Conservation (phyloP, 1,140 invertebrate genomes). For the Drosophila kanapiae region DNA sequence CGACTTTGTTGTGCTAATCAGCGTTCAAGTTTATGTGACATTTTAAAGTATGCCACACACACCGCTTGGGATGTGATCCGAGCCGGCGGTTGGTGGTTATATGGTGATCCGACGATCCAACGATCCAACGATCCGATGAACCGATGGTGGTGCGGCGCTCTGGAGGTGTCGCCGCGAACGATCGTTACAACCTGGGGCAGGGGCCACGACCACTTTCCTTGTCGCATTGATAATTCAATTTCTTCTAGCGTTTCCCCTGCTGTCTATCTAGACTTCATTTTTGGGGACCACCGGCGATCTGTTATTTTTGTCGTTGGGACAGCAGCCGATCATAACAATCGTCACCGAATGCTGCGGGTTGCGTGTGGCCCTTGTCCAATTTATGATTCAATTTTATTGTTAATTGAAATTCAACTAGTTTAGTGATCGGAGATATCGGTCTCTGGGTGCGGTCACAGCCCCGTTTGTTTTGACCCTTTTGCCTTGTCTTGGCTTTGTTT, state of each 20-base stretch:
- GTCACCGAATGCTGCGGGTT: constrained; percentile 67
- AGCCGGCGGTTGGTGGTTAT: constrained; percentile 15
- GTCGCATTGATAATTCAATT: constrained; percentile 78
- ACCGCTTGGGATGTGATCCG: constrained; percentile 46
- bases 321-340: constrained; percentile 76
- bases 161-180: constrained; percentile 70
- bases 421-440: constrained; percentile 55
- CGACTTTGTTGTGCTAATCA: constrained; percentile 84
- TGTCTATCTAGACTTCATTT: constrained; percentile 75
- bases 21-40: constrained; percentile 83
- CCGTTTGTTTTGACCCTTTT: constrained; percentile 46
- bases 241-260: constrained; percentile 46
- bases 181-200: constrained; percentile 52
- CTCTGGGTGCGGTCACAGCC: constrained; percentile 53
- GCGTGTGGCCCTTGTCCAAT: constrained; percentile 71
- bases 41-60: constrained; percentile 82
- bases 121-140: not conserved
- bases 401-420: constrained; percentile 85
- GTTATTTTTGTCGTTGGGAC: constrained; percentile 26
- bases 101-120: constrained; percentile 6
- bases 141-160: constrained; percentile 70
- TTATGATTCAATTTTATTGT: constrained; percentile 85
- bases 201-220: constrained; percentile 59
- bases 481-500: constrained; percentile 50
- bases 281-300: constrained; percentile 72